These are phyloP conservation scores for Spisula subtruncata DNA, from an alignment of 2,888 invertebrate genomes.

Conservation along the genomic window DNA sequence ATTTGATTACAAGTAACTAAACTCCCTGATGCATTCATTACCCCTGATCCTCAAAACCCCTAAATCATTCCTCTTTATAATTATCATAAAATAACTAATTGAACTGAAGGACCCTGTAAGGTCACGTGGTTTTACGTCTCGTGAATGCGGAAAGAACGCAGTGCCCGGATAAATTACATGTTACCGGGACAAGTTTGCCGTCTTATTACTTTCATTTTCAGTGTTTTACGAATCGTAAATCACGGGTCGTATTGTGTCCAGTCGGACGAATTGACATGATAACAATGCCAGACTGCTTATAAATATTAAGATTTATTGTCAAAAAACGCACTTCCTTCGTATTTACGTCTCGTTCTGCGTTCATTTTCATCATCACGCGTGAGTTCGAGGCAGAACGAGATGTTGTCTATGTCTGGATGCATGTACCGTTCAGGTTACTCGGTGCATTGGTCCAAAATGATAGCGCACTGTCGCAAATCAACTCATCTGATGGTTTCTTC, in stretches of 20 bases:
- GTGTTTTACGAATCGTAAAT: conserved; percentile 40
- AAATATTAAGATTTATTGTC: conserved; percentile 65
- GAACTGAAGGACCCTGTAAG: not conserved
- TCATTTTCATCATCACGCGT: conserved; percentile 67
- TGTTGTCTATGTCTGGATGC: conserved; percentile 58
- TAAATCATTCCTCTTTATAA: not conserved
- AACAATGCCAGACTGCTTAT: conserved; percentile 35
- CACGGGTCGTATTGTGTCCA: conserved; percentile 22
- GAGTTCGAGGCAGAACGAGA: conserved; percentile 63
- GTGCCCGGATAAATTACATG: conserved; percentile 3
- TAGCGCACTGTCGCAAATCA: conserved; percentile 64
- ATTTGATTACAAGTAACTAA: not conserved
- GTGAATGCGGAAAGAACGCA: not conserved
- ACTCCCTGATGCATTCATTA: too few species aligned
- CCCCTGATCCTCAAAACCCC: too few species aligned
- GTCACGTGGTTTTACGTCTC: not conserved
- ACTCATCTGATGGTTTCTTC: conserved; percentile 49
- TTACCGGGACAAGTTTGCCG: not conserved
- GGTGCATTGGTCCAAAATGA: conserved; percentile 63
- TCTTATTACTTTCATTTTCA: not conserved
- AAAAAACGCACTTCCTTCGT: conserved; percentile 68
- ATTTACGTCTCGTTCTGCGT: conserved; percentile 61
- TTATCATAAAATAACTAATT: not conserved
- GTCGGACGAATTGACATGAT: conserved; percentile 36
- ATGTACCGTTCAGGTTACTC: conserved; percentile 51